Evolutionary conservation across 2,797 vertebrate species (phyloP), one percentile per base, ranked within the genome.

Genomic region (Xenopus petersii): DNA sequence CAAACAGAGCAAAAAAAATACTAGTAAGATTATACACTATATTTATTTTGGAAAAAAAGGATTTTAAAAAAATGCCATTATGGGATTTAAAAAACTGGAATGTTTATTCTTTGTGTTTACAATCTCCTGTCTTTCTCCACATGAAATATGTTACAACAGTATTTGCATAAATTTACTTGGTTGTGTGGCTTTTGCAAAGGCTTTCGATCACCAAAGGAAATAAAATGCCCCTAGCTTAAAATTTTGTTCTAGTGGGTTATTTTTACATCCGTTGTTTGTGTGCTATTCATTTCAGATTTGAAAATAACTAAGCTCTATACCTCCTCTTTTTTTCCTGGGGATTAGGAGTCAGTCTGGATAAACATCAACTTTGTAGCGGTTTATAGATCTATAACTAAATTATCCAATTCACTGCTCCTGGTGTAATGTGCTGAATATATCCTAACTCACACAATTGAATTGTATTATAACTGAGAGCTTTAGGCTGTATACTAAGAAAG

Each of bases 241-340:
- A 51, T 49, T 13, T 17, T 64, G 24, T 69, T 54, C 62, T 78
- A 54, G 33, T 24, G 12, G 56, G 75, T 73, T 73, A 69, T 73
- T 73, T 73, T 77, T 49, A 58, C 68, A 58, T 59, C 16, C 56
- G n/a, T 48, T 78, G 71, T 78, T 71, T 73, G 51, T 65, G 24
- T 47, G 30, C 70, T 78, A 58, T 70, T 78, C 65, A 60, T 69
- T 58, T 58, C 11, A 24, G 54, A 69, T 69, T 78, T 73, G 24
- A 78, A 73, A 65, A 78, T 69, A 73, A 69, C 70, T n/a, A 49
- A 59, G 11, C 36, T 78, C 69, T 78, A 68, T 69, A 78, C 66
- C 59, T 73, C 55, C 26, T 24, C 64, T 64, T 72, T 73, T 55
- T 77, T 48, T 73, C 24, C 12, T 21, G 49, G 36, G 70, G 65